Evolutionary conservation across 2,888 invertebrate genomes (phyloP).

Genomic region (Eutolmus rufibarbis): DNA sequence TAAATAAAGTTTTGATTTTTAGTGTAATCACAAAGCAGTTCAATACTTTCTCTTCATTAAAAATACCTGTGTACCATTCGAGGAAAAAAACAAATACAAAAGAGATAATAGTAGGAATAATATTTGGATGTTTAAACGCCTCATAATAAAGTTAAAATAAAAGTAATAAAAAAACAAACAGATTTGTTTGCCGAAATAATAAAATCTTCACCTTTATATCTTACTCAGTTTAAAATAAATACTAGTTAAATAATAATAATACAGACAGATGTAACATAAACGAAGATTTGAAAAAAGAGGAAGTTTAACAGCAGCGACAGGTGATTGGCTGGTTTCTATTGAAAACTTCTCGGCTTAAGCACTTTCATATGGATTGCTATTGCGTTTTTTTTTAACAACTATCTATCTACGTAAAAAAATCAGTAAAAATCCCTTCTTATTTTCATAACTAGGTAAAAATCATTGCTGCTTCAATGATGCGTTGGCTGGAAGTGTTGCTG

Average conservation of each 20-base stretch:
- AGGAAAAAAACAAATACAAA: not conserved
- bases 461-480: conserved; percentile 70
- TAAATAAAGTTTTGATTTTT: conserved; percentile 28
- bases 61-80: conserved; percentile 17
- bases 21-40: conserved; percentile 28
- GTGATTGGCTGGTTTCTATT: not conserved
- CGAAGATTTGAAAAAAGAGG: conserved; percentile 29
- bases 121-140: conserved; percentile 15
- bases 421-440: not conserved
- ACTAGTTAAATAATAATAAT: conserved; percentile 45
- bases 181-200: not conserved
- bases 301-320: not conserved
- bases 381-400: not conserved
- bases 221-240: conserved; percentile 45
- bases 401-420: conserved; percentile 5
- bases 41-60: conserved; percentile 11
- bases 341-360: not conserved
- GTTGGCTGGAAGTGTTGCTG: conserved; percentile 87
- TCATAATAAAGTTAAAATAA: conserved; percentile 7
- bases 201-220: conserved; percentile 12
- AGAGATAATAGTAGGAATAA: conserved; percentile 8
- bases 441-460: conserved; percentile 12
- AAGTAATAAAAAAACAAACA: conserved; percentile 3
- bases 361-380: not conserved
- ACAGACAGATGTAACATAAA: conserved; percentile 44